Evolutionary conservation across 2,113 vertebrate species (phyloP).

Genomic region (Sphyrna mokarran): DNA sequence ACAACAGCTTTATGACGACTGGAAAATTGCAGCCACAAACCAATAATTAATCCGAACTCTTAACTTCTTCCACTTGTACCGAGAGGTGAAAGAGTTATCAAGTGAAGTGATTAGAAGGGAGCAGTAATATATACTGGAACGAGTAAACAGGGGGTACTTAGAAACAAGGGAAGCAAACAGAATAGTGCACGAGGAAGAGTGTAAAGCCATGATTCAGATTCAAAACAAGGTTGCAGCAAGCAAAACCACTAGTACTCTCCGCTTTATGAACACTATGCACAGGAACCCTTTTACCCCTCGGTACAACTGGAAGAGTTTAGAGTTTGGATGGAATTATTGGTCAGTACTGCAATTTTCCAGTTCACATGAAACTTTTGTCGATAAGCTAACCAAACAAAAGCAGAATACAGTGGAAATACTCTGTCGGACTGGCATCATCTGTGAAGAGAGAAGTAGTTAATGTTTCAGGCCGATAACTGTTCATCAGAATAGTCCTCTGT

Average conservation of each 20-base stretch:
- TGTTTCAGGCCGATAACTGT: not conserved
- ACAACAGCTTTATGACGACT: too few species aligned
- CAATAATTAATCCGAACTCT: too few species aligned
- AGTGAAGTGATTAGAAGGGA: not conserved
- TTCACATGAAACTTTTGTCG: not conserved
- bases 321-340: not conserved
- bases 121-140: too few species aligned
- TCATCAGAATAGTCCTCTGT: not conserved
- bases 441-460: too few species aligned
- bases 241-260: not conserved
- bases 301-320: not conserved
- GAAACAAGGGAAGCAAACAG: not conserved
- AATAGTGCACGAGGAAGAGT: not conserved
- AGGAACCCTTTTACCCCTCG: not conserved
- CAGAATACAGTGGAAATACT: not conserved
- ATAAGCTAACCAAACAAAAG: not conserved
- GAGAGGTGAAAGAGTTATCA: not conserved
- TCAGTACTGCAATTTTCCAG: not conserved
- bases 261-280: not conserved
- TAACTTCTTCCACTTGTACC: too few species aligned
- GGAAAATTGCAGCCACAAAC: too few species aligned
- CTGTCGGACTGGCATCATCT: too few species aligned
- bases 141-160: too few species aligned
- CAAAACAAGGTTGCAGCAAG: not conserved
- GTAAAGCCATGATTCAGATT: not conserved